Conservation (phyloP, 1,140 invertebrate genomes). For the Caerostris extrusa region DNA sequence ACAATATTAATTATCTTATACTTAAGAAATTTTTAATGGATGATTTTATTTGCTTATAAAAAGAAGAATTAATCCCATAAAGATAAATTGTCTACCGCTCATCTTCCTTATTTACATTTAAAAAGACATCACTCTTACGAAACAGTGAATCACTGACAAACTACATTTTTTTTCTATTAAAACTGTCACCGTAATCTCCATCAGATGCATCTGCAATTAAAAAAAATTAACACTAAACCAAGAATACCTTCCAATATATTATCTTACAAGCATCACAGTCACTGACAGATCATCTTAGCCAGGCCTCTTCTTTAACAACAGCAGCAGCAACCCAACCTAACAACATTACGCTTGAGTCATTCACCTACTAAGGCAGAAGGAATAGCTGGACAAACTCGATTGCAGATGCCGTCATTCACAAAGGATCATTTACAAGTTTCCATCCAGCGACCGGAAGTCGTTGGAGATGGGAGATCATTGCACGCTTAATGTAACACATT, state of each 20-base stretch:
- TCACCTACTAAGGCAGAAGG: slow-evolving; percentile 16
- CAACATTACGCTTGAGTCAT: slow-evolving; percentile 55
- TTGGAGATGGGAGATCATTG: slow-evolving; percentile 34
- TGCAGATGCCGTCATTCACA: slow-evolving; percentile 44
- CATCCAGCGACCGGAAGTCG: slow-evolving; percentile 51
- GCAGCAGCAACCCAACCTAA: not conserved
- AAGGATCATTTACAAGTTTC: slow-evolving; percentile 56
- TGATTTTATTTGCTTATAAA: too few relatives aligned
- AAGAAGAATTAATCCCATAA: too few relatives aligned
- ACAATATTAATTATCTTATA: too few relatives aligned
- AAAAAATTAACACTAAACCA: not conserved
- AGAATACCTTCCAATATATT: not conserved
- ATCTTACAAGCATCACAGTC: not conserved
- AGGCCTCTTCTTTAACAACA: not conserved
- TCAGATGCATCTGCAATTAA: not conserved
- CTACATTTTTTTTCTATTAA: too few relatives aligned
- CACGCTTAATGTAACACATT: slow-evolving; percentile 51
- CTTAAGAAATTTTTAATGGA: too few relatives aligned
- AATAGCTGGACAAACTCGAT: slow-evolving; percentile 20
- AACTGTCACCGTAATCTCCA: not conserved
- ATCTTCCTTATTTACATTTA: not conserved
- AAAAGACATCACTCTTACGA: not conserved
- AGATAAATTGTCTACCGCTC: not conserved
- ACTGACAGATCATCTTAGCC: not conserved
- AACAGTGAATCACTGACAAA: not conserved